phyloP scores from a whole-genome alignment of 2,797 vertebrate genomes.

The Alauda arvensis region DNA sequence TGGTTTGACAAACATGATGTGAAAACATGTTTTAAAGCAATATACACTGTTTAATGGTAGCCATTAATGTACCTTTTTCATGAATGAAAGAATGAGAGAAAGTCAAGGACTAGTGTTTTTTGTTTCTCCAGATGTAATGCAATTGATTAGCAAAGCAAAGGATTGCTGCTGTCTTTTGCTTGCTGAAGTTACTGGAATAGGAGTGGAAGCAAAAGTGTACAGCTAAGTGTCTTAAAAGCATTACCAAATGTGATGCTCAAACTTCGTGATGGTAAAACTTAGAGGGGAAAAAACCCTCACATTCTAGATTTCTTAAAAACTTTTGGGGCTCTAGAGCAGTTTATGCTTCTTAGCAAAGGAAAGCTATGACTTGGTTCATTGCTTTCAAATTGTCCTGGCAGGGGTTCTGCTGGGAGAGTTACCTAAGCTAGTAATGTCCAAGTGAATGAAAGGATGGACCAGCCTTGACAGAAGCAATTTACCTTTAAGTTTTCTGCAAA shows the following conservation, averaged over 20 bases:
- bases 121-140: neutral
- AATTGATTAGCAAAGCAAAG: neutral
- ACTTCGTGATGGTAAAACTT: neutral
- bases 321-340: neutral
- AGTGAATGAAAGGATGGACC: neutral
- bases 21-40: neutral
- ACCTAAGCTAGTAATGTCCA: neutral
- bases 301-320: neutral
- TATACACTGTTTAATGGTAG: neutral
- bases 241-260: neutral
- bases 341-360: neutral
- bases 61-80: neutral
- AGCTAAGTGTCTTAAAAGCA: neutral
- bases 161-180: neutral
- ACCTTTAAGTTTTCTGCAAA: neutral
- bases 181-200: neutral
- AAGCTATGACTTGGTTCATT: neutral
- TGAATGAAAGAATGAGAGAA: neutral
- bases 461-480: neutral
- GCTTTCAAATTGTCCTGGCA: neutral
- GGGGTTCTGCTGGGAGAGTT: neutral
- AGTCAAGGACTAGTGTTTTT: neutral
- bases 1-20: neutral
- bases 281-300: rapidly evolving
- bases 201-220: neutral